Percentiles rank a stretch among this genome's conserved stretches.
Conservation (phyloP, 37 sponge, comb jelly and placozoan genomes). For the Halisarca cf. caerulea region DNA sequence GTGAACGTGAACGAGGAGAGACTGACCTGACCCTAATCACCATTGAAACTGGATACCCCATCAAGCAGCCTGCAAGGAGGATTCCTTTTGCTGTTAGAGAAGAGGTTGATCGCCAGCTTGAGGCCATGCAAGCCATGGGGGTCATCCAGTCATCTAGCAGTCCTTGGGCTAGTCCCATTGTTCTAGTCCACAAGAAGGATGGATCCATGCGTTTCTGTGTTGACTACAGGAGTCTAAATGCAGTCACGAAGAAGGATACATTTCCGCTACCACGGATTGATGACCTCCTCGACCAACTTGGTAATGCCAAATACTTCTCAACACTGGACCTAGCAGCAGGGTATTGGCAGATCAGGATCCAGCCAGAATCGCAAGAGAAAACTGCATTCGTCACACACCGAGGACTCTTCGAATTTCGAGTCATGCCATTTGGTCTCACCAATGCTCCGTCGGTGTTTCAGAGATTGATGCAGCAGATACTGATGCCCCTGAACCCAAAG, state of each 20-base stretch:
- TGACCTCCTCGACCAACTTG: slow-evolving; percentile 17
- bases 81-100: slow-evolving; percentile 43
- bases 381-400: slow-evolving; percentile 28
- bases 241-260: slow-evolving; percentile 22
- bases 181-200: slow-evolving; percentile 36
- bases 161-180: slow-evolving; percentile 45
- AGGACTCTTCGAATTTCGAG: slow-evolving; percentile 16
- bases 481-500: neutral
- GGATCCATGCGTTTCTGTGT: slow-evolving; percentile 1
- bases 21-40: neutral
- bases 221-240: slow-evolving; percentile 3
- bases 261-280: slow-evolving; percentile 9
- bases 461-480: slow-evolving; percentile 22
- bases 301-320: neutral
- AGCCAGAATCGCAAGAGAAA: neutral
- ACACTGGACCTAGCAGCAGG: slow-evolving; percentile 7
- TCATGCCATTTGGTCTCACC: slow-evolving; percentile 20
- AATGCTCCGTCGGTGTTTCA: slow-evolving; percentile 24
- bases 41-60: slow-evolving; percentile 49
- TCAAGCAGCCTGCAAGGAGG: slow-evolving; percentile 13
- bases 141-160: slow-evolving; percentile 21
- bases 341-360: slow-evolving; percentile 9
- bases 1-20: neutral
- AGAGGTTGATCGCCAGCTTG: slow-evolving; percentile 38
- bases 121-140: slow-evolving; percentile 32